Conservation (phyloP, 35 echinoderm and acorn worm species). For the Hemicentrotus pulcherrimus region DNA sequence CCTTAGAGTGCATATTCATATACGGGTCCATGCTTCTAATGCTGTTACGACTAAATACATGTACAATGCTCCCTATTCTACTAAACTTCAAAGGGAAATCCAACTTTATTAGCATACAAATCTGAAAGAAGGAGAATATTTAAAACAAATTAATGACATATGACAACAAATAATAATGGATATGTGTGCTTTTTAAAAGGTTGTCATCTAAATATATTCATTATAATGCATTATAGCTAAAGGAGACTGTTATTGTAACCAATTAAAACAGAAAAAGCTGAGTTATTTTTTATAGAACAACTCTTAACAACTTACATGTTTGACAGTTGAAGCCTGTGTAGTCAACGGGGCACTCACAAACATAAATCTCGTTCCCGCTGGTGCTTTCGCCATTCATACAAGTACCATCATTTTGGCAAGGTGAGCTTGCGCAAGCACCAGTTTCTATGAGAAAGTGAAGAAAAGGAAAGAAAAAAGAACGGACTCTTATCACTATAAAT, state of each 20-base stretch:
- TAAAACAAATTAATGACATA: neutral
- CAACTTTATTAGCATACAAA: neutral
- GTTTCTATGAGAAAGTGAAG: neutral
- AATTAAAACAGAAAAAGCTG: neutral
- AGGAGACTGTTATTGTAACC: neutral
- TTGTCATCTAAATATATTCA: no score
- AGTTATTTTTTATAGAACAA: neutral
- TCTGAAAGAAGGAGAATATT: neutral
- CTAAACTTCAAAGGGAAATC: no score
- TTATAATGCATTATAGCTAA: neutral
- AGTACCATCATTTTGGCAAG: slow-evolving; percentile 68
- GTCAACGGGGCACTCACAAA: slow-evolving; percentile 52
- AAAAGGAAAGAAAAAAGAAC: neutral
- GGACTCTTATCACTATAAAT: neutral
- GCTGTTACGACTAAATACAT: no score
- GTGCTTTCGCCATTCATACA: slow-evolving; percentile 52
- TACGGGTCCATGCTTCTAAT: no score
- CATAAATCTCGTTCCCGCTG: slow-evolving; percentile 22
- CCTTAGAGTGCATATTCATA: no score
- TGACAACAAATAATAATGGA: neutral
- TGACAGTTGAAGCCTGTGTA: slow-evolving; percentile 73
- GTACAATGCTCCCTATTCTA: neutral
- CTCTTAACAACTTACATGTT: slow-evolving; percentile 55
- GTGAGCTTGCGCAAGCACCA: slow-evolving; percentile 56
- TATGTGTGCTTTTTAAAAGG: neutral